phyloP scores from a whole-genome alignment of 2,113 vertebrate species.

The Antidorcas marsupialis region DNA sequence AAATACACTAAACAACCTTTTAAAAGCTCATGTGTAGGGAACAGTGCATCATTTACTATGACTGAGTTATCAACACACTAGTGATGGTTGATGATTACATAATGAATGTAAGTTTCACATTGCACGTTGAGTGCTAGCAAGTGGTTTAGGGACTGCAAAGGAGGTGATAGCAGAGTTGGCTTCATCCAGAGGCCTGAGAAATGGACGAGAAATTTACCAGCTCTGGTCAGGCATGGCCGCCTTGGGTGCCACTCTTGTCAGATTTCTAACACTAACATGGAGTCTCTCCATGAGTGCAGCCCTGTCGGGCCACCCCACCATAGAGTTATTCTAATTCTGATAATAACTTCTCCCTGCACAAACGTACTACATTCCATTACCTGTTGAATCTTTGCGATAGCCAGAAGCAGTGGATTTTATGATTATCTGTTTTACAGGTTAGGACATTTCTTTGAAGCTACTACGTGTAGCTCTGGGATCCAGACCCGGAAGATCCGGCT shows the following conservation, averaged over 20 bases:
- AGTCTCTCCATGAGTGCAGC: accelerated
- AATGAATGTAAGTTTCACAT: neutral
- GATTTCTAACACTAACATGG: neutral
- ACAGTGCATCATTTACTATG: neutral
- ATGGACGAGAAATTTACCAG: neutral
- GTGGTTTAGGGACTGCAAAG: neutral
- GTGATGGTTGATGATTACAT: neutral
- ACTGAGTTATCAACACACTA: neutral
- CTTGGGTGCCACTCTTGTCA: neutral
- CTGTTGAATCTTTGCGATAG: neutral
- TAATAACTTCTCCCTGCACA: neutral
- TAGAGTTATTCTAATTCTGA: neutral
- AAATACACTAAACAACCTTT: neutral
- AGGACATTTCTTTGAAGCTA: neutral
- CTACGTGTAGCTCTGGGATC: neutral
- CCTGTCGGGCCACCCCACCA: neutral
- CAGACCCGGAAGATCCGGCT: neutral
- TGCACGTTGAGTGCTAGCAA: neutral
- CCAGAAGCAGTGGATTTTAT: neutral
- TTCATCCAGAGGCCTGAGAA: neutral
- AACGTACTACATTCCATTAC: neutral
- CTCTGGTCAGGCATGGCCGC: neutral
- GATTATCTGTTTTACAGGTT: neutral
- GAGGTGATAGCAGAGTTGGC: neutral
- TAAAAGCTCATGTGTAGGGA: neutral